Evolutionary conservation across 2,888 invertebrate species (phyloP), one percentile per base, ranked within the genome.

Genomic region (Drosophila mayaguana): DNA sequence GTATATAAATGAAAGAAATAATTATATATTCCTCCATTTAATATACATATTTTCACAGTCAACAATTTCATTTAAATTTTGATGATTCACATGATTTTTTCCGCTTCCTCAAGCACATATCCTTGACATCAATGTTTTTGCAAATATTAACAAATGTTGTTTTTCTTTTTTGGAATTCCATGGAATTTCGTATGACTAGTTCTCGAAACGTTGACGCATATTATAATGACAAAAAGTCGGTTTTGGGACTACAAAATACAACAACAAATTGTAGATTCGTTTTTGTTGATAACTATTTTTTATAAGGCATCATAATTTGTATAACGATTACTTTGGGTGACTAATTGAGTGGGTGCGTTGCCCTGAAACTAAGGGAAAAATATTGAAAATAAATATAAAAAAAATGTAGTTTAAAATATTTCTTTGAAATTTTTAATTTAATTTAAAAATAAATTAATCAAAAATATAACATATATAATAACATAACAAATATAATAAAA

Each of bases 61-160:
- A 8, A 32, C 28, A 32, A 18, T 56, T 56, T 46, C 16, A 7
- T 14, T 48, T 40, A 9, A 7, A 18, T 32, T 16, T 59, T 32
- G 18, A 25, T 63, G 48, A 63, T 34, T 59, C 36, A 57, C 42
- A 43, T n/a, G 34, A n/a, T 42, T 14, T 50, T 5, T 16, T 12
- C n/a, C 48, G 16, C 61, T 65, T 65, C 65, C 61, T 53, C 51
- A 53, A 65, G 28, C 51, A 28, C 7, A 51, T 3, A 53, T 61
- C 61, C 61, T 65, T 65, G 65, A 61, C 61, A 65, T 45, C 16
- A 42, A 60, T 65, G 3, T 25, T 53, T 65, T 38, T 7, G 65
- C 45, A 40, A 65, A 42, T 43, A 18, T 28, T 45, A 53, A 36
- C 14, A 57, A 25, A 25, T n/a, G 2, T 53, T 38, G 14, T 4